A percentile compares a stretch with the other conserved stretches of the same genome.
Evolutionary conservation across 2,888 invertebrate genomes (phyloP).

Genomic region (Alsophila aescularia): DNA sequence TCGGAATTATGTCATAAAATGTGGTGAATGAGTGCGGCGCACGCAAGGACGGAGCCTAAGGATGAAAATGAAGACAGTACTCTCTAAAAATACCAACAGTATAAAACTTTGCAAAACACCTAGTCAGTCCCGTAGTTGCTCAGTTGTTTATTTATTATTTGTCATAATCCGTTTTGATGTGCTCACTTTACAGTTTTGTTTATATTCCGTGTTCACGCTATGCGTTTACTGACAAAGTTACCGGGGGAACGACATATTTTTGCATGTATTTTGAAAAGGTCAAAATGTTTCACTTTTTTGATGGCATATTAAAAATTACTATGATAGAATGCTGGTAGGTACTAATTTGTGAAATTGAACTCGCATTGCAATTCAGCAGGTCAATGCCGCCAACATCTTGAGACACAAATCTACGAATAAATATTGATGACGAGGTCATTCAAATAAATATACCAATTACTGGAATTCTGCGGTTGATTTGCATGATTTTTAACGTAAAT

Average conservation of each 20-base stretch:
- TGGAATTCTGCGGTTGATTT: too few species aligned
- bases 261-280: too few species aligned
- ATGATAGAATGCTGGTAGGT: too few species aligned
- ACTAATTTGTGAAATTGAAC: too few species aligned
- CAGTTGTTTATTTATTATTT: conserved; percentile 29
- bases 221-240: neutral
- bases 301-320: too few species aligned
- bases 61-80: conserved; percentile 56
- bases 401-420: too few species aligned
- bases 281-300: too few species aligned
- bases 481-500: too few species aligned
- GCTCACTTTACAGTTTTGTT: conserved; percentile 26
- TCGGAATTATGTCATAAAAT: conserved; percentile 80
- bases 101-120: conserved; percentile 43
- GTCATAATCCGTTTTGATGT: conserved; percentile 22
- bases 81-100: conserved; percentile 56
- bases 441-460: too few species aligned
- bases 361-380: too few species aligned
- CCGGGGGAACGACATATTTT: neutral
- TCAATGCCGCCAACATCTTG: too few species aligned
- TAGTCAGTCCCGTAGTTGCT: conserved; percentile 34
- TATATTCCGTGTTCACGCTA: conserved; percentile 31
- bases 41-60: conserved; percentile 58
- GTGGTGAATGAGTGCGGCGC: conserved; percentile 68
- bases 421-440: too few species aligned